A percentile compares a stretch with the other conserved stretches of the same genome.
These are phyloP conservation scores for Athene cunicularia DNA, from an alignment of 2,113 vertebrate genomes.

Conservation along the genomic window DNA sequence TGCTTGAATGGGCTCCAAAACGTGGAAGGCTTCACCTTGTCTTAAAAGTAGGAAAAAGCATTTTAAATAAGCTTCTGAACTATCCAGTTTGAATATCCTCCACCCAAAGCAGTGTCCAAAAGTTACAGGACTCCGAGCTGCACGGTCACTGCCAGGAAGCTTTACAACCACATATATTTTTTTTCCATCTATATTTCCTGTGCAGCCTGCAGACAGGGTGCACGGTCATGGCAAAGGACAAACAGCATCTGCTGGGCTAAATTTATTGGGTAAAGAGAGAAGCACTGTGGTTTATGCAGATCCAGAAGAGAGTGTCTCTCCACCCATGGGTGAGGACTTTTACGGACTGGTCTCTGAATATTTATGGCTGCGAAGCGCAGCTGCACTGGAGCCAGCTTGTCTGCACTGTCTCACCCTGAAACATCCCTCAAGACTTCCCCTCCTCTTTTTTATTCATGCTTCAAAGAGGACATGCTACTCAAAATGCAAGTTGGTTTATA, in stretches of 20 bases:
- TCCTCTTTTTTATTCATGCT: accelerated
- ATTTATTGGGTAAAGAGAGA: neutral
- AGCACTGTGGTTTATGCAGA: neutral
- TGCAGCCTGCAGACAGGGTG: neutral
- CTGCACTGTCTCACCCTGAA: neutral
- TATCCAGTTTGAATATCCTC: neutral
- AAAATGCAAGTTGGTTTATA: neutral
- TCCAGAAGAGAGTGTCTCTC: neutral
- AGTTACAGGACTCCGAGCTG: neutral
- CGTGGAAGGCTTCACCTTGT: neutral
- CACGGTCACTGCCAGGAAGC: neutral
- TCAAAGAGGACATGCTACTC: neutral
- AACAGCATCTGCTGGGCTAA: neutral
- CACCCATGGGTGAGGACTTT: neutral
- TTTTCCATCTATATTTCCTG: neutral
- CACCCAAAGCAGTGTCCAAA: neutral
- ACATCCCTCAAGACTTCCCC: neutral
- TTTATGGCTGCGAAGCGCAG: neutral
- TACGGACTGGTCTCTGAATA: neutral
- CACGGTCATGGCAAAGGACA: accelerated
- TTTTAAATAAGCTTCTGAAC: neutral
- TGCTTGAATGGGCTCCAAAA: neutral
- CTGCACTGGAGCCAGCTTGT: neutral
- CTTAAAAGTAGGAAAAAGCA: neutral
- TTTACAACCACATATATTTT: accelerated